These are phyloP conservation scores for Emydoidea blandingii DNA, from an alignment of 2,797 vertebrate genomes.

Conservation along the genomic window DNA sequence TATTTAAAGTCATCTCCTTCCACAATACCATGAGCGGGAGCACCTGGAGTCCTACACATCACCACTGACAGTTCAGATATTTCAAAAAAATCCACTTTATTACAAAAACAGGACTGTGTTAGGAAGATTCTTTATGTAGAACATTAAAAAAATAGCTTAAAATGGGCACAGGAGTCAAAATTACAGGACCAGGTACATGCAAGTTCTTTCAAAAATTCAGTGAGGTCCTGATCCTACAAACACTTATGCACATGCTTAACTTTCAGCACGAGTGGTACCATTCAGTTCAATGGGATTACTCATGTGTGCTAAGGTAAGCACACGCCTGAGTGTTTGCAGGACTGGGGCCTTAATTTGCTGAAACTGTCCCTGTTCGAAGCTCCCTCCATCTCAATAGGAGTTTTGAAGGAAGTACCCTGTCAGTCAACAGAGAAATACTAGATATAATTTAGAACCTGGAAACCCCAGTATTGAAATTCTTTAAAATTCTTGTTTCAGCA, in stretches of 20 bases:
- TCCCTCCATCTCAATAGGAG: neutral
- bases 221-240: neutral
- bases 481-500: neutral
- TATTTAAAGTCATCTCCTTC: conserved; percentile 88
- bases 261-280: neutral
- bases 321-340: neutral
- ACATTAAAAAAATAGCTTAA: conserved; percentile 57
- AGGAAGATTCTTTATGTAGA: conserved; percentile 70
- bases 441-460: neutral
- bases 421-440: neutral
- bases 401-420: neutral
- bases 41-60: conserved; percentile 88
- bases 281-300: neutral
- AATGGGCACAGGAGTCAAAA: conserved; percentile 52
- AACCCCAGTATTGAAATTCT: neutral
- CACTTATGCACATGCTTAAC: neutral
- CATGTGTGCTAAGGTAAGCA: neutral
- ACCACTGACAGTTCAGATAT: conserved; percentile 88
- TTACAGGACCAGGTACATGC: neutral
- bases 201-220: neutral
- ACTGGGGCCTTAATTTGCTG: neutral
- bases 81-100: conserved; percentile 81
- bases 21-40: conserved; percentile 86
- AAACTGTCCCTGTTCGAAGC: neutral
- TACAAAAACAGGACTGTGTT: conserved; percentile 80